Conservation (phyloP, 2,113 vertebrate species). For the Ciconia boyciana region DNA sequence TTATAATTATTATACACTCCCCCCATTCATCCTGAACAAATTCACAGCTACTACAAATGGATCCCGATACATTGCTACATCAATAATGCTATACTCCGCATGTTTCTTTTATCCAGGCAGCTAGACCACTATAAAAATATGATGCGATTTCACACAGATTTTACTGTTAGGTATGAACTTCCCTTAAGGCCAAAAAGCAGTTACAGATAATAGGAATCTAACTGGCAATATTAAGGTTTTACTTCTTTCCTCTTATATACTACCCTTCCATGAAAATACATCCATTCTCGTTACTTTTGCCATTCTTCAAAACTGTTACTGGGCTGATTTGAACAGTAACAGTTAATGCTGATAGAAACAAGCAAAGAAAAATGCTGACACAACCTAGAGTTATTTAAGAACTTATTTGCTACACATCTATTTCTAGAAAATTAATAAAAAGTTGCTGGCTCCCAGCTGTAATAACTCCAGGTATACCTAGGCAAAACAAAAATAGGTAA, state of each 20-base stretch:
- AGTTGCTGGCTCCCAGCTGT: background rate
- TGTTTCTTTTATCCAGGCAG: background rate
- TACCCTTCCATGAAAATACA: constrained; percentile 9
- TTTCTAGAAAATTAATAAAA: constrained; percentile 7
- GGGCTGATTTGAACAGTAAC: background rate
- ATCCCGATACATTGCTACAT: background rate
- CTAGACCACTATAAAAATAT: background rate
- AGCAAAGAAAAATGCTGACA: constrained; percentile 27
- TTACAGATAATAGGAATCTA: constrained; percentile 43
- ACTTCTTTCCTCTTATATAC: background rate
- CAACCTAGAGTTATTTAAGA: background rate
- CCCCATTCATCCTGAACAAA: background rate
- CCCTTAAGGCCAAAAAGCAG: constrained; percentile 29
- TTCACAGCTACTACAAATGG: background rate
- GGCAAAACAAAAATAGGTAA: background rate
- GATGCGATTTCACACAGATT: background rate
- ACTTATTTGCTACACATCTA: background rate
- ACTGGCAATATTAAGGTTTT: constrained; percentile 26
- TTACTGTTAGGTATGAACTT: constrained; percentile 21
- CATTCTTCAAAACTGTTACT: constrained; percentile 24
- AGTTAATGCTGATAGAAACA: constrained; percentile 18
- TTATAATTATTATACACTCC: background rate
- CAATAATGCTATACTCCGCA: background rate
- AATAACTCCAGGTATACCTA: background rate
- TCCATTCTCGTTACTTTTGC: constrained; percentile 20